Conservation (phyloP, 2,888 invertebrate genomes). For the Cantharis nigra region DNA sequence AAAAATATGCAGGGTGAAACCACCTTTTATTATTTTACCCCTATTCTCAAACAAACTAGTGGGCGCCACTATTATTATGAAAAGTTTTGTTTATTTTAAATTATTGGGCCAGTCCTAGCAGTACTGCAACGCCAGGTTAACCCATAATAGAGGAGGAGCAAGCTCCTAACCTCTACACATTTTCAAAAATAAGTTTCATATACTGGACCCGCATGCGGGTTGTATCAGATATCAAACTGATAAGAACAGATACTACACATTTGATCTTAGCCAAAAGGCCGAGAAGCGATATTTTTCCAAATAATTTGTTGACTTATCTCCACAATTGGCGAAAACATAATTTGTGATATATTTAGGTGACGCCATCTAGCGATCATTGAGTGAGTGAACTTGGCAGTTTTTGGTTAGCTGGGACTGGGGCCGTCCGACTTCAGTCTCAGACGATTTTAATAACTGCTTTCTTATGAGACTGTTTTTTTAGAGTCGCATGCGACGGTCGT, state of each 20-base stretch:
- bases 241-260: not conserved
- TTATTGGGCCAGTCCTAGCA: conserved; percentile 63
- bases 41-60: too few relatives aligned
- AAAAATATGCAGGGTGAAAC: not conserved
- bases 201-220: not conserved
- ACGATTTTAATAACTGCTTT: too few relatives aligned
- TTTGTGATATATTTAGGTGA: not conserved
- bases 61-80: too few relatives aligned
- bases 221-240: not conserved
- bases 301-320: not conserved
- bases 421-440: too few relatives aligned
- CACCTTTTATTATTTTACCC: not conserved
- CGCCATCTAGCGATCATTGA: not conserved
- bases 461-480: too few relatives aligned
- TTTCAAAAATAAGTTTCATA: not conserved
- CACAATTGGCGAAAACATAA: not conserved
- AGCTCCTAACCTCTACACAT: conserved; percentile 57
- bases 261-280: not conserved
- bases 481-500: too few relatives aligned
- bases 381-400: too few relatives aligned
- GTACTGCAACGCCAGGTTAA: conserved; percentile 72
- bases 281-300: not conserved
- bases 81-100: not conserved
- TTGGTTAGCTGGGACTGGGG: too few relatives aligned
- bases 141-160: conserved; percentile 69